phyloP scores from a whole-genome alignment of 2,797 vertebrate species.

The Pelochelys cantorii region DNA sequence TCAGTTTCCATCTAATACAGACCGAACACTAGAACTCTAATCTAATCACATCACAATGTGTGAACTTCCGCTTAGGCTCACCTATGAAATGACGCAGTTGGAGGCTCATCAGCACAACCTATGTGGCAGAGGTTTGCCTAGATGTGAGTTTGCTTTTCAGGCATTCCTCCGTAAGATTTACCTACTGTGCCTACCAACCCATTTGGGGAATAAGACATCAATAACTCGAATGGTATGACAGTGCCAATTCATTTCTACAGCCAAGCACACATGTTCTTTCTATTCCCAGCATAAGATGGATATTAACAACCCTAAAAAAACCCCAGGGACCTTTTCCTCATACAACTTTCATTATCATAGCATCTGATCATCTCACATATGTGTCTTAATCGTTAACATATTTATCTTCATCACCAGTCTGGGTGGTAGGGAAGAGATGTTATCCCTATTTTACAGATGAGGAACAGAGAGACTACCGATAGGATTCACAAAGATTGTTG shows the following conservation, averaged over 20 bases:
- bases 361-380: neutral
- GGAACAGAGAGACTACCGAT: neutral
- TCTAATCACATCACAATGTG: neutral
- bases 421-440: neutral
- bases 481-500: neutral
- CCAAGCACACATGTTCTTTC: neutral
- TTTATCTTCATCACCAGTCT: neutral
- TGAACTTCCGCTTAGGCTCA: neutral
- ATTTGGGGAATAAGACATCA: neutral
- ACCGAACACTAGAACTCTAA: neutral
- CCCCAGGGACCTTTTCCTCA: neutral
- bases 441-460: neutral
- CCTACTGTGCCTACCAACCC: neutral
- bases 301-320: neutral
- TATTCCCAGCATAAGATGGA: neutral
- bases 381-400: neutral
- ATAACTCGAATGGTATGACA: neutral
- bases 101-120: neutral
- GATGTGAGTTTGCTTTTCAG: neutral
- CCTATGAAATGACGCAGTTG: neutral
- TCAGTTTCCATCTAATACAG: neutral
- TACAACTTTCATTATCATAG: neutral
- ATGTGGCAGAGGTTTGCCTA: neutral
- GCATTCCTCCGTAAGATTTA: neutral
- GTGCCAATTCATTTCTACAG: neutral